A percentile compares a stretch with the other conserved stretches of the same genome.
Conservation (phyloP, 2,797 vertebrate species). For the Dipus sagitta region DNA sequence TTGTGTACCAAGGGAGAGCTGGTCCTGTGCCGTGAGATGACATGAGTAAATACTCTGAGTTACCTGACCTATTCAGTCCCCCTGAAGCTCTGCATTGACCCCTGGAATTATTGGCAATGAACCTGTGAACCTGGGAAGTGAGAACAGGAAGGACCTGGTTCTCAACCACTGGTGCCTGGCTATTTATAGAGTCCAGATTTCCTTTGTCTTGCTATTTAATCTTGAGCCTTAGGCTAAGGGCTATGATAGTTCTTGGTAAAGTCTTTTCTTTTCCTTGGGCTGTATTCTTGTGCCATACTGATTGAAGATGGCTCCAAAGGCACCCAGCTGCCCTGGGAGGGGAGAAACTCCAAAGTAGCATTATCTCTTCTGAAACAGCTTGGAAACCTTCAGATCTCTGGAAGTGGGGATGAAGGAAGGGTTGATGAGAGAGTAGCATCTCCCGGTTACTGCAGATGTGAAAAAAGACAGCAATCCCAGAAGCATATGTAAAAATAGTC, state of each 20-base stretch:
- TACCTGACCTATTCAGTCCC: neutral
- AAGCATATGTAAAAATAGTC: constrained; percentile 74
- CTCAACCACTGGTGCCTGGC: neutral
- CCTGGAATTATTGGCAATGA: constrained; percentile 5
- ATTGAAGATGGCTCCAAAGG: neutral
- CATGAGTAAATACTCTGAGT: neutral
- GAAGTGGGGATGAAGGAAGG: neutral
- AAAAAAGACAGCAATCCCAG: neutral
- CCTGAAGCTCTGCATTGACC: neutral
- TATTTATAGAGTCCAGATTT: neutral
- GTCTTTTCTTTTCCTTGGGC: neutral
- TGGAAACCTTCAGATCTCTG: constrained; percentile 18
- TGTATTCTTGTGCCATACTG: neutral
- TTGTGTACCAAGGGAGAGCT: neutral
- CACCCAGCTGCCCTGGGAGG: neutral
- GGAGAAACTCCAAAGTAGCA: neutral
- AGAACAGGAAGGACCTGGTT: neutral
- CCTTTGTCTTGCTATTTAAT: neutral
- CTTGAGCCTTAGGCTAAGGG: neutral
- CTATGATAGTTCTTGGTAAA: neutral
- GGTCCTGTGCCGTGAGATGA: neutral
- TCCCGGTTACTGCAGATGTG: constrained; percentile 40
- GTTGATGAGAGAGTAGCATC: neutral
- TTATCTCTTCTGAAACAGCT: neutral
- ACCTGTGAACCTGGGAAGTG: neutral